These are phyloP conservation scores for Anguilla obscura DNA, from an alignment of 2,797 vertebrate genomes.

Conservation along the genomic window DNA sequence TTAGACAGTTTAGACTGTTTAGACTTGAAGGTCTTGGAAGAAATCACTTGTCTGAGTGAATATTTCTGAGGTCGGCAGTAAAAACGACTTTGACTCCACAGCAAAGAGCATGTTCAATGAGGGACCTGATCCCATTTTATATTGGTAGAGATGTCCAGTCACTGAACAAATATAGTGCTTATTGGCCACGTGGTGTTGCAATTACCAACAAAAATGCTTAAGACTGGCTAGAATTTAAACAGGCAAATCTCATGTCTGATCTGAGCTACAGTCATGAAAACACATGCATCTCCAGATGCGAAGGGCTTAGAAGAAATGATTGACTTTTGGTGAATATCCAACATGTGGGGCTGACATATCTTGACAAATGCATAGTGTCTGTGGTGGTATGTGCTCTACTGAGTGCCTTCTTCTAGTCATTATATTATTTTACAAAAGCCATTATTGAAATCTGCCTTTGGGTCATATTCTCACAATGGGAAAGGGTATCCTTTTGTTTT, in stretches of 20 bases:
- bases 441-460: not conserved
- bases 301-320: not conserved
- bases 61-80: too few species aligned
- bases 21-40: too few species aligned
- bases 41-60: too few species aligned
- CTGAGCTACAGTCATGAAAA: not conserved
- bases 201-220: not conserved
- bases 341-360: not conserved
- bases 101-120: too few species aligned
- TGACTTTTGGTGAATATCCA: not conserved
- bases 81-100: too few species aligned
- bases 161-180: not conserved
- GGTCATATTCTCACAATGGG: not conserved
- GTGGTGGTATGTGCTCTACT: not conserved
- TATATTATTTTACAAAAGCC: not conserved
- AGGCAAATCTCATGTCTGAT: not conserved
- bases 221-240: not conserved
- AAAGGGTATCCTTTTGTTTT: conserved; percentile 5
- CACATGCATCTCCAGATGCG: not conserved
- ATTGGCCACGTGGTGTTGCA: not conserved
- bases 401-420: not conserved
- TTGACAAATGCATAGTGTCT: not conserved
- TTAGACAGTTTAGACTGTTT: too few species aligned
- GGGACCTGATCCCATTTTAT: too few species aligned
- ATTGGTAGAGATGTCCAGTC: not conserved